Conservation (phyloP, 2,113 vertebrate genomes). For the Genyomyrus donnyi region DNA sequence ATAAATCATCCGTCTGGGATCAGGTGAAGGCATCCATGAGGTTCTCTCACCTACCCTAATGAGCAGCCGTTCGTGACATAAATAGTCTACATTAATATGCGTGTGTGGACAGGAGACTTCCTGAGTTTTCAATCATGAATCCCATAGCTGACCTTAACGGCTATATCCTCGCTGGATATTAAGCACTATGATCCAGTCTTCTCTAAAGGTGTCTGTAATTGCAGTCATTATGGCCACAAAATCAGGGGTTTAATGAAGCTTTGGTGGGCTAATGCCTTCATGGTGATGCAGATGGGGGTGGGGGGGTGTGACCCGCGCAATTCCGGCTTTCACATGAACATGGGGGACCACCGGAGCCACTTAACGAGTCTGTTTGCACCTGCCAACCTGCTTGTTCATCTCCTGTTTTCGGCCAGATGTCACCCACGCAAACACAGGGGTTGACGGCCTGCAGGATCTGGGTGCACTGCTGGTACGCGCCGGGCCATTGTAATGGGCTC, state of each 20-base stretch:
- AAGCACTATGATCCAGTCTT: slow-evolving; percentile 25
- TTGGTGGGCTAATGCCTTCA: slow-evolving; percentile 31
- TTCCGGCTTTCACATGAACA: slow-evolving; percentile 16
- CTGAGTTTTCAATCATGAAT: slow-evolving; percentile 8
- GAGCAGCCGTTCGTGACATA: background rate
- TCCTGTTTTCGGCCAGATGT: slow-evolving; percentile 24
- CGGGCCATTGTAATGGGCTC: background rate
- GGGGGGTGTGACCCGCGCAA: background rate
- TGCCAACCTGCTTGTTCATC: slow-evolving; percentile 26
- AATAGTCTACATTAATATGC: background rate
- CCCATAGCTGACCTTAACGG: slow-evolving; percentile 26
- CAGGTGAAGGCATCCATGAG: background rate
- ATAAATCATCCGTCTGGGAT: background rate
- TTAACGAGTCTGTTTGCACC: slow-evolving; percentile 37
- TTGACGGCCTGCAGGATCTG: slow-evolving; percentile 7
- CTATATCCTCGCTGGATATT: slow-evolving; percentile 14
- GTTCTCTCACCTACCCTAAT: background rate
- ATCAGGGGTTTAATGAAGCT: slow-evolving; percentile 35
- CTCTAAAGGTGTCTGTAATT: slow-evolving; percentile 35
- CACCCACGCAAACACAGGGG: slow-evolving; percentile 23
- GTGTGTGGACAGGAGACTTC: background rate
- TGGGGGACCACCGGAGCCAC: slow-evolving; percentile 6
- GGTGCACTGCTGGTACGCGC: background rate
- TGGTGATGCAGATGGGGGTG: slow-evolving; percentile 15
- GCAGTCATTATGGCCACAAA: slow-evolving; percentile 35